These are phyloP conservation scores for Clepsis dumicolana DNA, from an alignment of 2,888 invertebrate species.

Conservation along the genomic window DNA sequence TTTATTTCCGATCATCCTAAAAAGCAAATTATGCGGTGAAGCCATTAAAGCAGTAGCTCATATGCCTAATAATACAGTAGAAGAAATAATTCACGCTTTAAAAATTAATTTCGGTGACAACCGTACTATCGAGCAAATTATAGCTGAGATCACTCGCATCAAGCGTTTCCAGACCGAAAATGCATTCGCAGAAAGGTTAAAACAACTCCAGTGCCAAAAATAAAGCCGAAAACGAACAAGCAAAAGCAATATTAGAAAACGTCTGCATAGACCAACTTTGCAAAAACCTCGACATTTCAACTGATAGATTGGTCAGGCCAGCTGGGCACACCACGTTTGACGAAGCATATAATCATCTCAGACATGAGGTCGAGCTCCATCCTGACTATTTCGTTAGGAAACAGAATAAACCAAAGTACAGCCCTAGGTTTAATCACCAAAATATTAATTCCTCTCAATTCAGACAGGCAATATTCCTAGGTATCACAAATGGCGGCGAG, in stretches of 20 bases:
- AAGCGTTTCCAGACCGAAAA: background rate
- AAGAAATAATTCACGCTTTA: background rate
- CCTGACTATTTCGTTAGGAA: constrained; percentile 2
- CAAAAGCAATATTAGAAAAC: background rate
- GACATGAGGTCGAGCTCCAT: constrained; percentile 1
- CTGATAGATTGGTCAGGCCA: constrained; percentile 1
- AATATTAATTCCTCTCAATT: too few species aligned
- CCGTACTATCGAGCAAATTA: constrained; percentile 8
- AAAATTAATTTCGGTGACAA: constrained; percentile 1
- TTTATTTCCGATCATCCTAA: background rate
- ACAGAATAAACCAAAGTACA: too few species aligned
- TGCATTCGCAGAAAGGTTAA: background rate
- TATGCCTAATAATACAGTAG: background rate
- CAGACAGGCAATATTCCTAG: too few species aligned
- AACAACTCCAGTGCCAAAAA: constrained; percentile 12
- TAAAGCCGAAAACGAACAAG: background rate
- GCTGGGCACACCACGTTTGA: constrained; percentile 2
- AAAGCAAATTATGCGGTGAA: constrained; percentile 9
- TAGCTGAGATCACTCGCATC: constrained; percentile 9
- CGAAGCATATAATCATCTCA: background rate
- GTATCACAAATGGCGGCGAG: too few species aligned
- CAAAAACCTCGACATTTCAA: constrained; percentile 4
- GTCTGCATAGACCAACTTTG: constrained; percentile 8
- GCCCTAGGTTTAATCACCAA: too few species aligned
- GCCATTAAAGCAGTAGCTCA: constrained; percentile 12